Conservation (phyloP, 2,888 invertebrate species). For the Drosophila mimica region DNA sequence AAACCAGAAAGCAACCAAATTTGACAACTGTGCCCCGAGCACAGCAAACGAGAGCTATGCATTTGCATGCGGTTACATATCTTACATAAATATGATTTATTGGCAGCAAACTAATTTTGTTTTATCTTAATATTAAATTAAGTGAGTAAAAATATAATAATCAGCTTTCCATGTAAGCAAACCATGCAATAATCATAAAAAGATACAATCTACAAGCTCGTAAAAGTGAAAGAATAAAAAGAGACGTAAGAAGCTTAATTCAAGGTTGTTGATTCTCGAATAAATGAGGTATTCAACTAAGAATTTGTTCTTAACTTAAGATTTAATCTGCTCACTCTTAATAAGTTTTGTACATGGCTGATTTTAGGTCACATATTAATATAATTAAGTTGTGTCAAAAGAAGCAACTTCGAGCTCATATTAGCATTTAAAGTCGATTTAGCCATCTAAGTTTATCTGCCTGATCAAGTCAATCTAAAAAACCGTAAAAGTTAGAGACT, state of each 20-base stretch:
- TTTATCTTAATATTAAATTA: neutral
- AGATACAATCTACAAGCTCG: neutral
- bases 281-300: neutral
- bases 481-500: neutral
- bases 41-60: slow-evolving; percentile 18
- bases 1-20: slow-evolving; percentile 14
- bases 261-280: neutral
- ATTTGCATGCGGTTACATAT: neutral
- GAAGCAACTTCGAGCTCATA: neutral
- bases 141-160: neutral
- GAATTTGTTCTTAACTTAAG: neutral
- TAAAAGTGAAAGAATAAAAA: neutral
- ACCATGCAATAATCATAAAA: neutral
- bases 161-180: neutral
- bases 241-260: neutral
- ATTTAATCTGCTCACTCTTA: neutral
- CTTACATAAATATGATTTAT: slow-evolving; percentile 17
- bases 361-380: neutral
- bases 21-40: slow-evolving; percentile 9
- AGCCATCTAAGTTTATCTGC: neutral
- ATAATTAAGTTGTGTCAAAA: neutral
- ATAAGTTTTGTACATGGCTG: neutral
- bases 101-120: neutral
- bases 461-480: neutral
- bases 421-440: neutral